Base-by-base conservation (phyloP, 2,888 invertebrate species). In the Acronicta alni region DNA sequence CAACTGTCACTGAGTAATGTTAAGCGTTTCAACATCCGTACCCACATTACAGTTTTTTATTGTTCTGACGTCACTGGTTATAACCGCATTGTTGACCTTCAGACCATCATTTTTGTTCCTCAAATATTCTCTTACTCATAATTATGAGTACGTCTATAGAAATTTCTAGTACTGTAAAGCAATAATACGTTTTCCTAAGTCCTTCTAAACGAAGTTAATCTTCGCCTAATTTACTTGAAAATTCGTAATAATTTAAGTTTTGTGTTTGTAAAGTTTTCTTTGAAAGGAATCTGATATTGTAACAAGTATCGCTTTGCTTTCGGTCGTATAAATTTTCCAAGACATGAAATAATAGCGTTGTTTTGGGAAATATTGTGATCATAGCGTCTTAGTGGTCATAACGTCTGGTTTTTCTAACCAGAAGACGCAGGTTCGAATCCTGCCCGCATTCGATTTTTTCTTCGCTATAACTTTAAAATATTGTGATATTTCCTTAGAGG, bases 31-130 rank as follows among this genome's bases (percentile, higher is more conserved):
- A 44, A 66, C 72, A 58, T 74, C 65, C 59, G 62, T 44, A 68
- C 59, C 65, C 49, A 41, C 44, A 48, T 61, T 58, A 60, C n/a
- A 51, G 64, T 69, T 69, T 42, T 65, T 68, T 72, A 72, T 76
- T 76, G 57, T 74, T 68, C 63, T 23, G 42, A 56, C 32, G 41
- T 65, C 61, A 52, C 71, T 63, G 55, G 52, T 56, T 61, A 62
- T 68, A 65, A 59, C 60, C 42, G 43, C 53, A 56, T 56, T 46
- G 47, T 44, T 45, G 23, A 46, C 56, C 17, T 66, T 53, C 42
- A 54, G 15, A 9, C 17, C 38, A 48, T 59, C 49, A 1, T 1
- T 6, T 58, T 46, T 42, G 43, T 20, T 30, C 18, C 45, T 41
- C 20, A 44, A 49, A 49, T 44, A 64, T 58, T 52, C 32, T 48